A percentile compares a stretch with the other conserved stretches of the same genome.
Conservation (phyloP, 92 coral and sea anemone genomes). For the Zoanthus gigantus region DNA sequence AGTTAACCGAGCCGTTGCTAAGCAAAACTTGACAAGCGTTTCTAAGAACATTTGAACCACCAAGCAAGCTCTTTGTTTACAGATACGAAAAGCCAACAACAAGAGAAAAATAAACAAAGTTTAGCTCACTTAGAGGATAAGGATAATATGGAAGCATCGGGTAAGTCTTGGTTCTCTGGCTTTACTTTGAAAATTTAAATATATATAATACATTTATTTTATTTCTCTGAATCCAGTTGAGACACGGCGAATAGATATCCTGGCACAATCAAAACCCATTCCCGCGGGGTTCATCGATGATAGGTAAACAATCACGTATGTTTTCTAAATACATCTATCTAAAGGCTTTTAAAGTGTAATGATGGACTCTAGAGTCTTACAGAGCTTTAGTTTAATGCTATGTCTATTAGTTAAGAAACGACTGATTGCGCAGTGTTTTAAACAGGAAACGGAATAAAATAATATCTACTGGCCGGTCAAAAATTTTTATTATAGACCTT, state of each 20-base stretch:
- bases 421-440: neutral
- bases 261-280: slow-evolving; percentile 79
- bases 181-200: neutral
- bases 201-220: neutral
- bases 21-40: slow-evolving; percentile 64
- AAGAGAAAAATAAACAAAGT: slow-evolving; percentile 72
- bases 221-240: slow-evolving; percentile 41
- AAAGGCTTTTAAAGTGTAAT: neutral
- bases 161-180: slow-evolving; percentile 16
- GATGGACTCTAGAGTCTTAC: neutral
- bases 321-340: neutral
- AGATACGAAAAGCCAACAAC: slow-evolving; percentile 68
- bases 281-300: slow-evolving; percentile 93
- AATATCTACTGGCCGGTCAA: neutral
- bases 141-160: slow-evolving; percentile 54
- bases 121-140: slow-evolving; percentile 31
- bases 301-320: slow-evolving; percentile 59
- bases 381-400: slow-evolving; percentile 23
- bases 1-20: slow-evolving; percentile 35
- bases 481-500: too few species aligned
- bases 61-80: slow-evolving; percentile 49
- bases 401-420: neutral
- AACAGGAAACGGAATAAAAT: neutral
- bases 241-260: slow-evolving; percentile 66
- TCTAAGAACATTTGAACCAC: slow-evolving; percentile 23